Percentiles rank a stretch among this genome's conserved stretches.
Evolutionary conservation across 1,140 invertebrate genomes (phyloP).

Genomic region (Oncopeltus fasciatus): DNA sequence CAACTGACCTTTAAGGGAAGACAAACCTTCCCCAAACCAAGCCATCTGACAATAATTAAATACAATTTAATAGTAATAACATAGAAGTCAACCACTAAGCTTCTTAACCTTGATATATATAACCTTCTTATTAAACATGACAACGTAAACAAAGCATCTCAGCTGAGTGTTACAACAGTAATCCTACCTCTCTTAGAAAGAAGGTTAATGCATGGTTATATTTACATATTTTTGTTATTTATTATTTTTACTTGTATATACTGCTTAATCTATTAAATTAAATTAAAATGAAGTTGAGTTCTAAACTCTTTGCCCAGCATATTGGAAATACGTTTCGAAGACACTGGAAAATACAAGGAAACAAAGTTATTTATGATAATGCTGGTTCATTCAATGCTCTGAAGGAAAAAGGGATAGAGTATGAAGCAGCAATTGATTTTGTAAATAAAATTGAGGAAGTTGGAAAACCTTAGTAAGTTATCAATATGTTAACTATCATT

Average conservation of each 20-base stretch:
- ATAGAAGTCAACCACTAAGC: no score
- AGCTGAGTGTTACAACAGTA: no score
- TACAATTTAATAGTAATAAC: no score
- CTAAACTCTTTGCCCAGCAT: conserved; percentile 44
- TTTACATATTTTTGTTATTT: no score
- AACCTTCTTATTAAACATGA: no score
- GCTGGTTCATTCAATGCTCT: conserved; percentile 36
- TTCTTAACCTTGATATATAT: no score
- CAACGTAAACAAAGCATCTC: no score
- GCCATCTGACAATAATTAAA: no score
- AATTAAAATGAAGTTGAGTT: conserved; percentile 46
- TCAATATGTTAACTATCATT: neutral
- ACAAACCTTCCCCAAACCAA: conserved; percentile 28
- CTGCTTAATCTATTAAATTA: no score
- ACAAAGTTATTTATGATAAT: conserved; percentile 36
- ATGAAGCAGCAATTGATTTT: conserved; percentile 25
- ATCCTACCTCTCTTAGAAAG: no score
- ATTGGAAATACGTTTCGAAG: conserved; percentile 49
- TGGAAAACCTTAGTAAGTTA: conserved; percentile 21
- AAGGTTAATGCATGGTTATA: no score
- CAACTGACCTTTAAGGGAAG: conserved; percentile 27
- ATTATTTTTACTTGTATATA: no score
- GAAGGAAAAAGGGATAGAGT: conserved; percentile 33
- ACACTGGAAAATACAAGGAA: conserved; percentile 48
- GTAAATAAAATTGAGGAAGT: conserved; percentile 22